Percentiles rank a stretch among this genome's conserved stretches.
These are phyloP conservation scores for Caenorhabditis becei DNA, from an alignment of 2,888 invertebrate species.

Conservation along the genomic window DNA sequence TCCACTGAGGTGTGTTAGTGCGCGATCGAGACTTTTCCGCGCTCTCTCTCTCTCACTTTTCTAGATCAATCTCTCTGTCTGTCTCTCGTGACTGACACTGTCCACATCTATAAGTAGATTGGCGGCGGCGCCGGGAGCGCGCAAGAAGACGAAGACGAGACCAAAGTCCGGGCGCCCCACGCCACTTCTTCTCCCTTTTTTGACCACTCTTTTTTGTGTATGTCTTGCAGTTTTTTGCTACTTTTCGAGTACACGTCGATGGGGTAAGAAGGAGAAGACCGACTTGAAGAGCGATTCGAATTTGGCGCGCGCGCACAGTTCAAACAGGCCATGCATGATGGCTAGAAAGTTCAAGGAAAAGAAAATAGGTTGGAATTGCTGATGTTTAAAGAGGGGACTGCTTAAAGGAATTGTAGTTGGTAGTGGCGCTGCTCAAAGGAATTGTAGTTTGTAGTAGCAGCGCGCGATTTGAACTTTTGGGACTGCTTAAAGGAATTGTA, in stretches of 20 bases:
- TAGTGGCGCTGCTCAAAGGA: too few species aligned
- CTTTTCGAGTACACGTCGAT: conserved; percentile 37
- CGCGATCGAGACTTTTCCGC: conserved; percentile 17
- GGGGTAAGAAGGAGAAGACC: conserved; percentile 1
- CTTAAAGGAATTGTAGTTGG: too few species aligned
- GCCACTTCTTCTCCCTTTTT: conserved; percentile 21
- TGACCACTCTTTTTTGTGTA: conserved; percentile 41
- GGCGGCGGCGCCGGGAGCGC: conserved; percentile 10
- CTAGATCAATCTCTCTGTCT: conserved; percentile 29
- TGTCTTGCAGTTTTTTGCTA: conserved; percentile 32
- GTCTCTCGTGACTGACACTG: conserved; percentile 55
- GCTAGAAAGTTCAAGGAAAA: too few species aligned
- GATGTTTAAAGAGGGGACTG: too few species aligned
- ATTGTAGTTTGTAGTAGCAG: too few species aligned
- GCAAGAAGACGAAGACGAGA: conserved; percentile 39
- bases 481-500: too few species aligned
- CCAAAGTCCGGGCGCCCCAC: conserved; percentile 43
- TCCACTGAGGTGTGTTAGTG: conserved; percentile 11
- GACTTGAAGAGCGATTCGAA: neutral
- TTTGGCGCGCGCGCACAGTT: neutral
- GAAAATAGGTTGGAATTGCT: too few species aligned
- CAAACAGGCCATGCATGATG: too few species aligned
- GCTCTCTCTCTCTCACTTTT: conserved; percentile 8
- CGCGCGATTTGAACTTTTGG: too few species aligned
- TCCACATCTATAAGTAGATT: conserved; percentile 55